phyloP scores from a whole-genome alignment of 2,113 vertebrate species.

The Cichladusa arquata region DNA sequence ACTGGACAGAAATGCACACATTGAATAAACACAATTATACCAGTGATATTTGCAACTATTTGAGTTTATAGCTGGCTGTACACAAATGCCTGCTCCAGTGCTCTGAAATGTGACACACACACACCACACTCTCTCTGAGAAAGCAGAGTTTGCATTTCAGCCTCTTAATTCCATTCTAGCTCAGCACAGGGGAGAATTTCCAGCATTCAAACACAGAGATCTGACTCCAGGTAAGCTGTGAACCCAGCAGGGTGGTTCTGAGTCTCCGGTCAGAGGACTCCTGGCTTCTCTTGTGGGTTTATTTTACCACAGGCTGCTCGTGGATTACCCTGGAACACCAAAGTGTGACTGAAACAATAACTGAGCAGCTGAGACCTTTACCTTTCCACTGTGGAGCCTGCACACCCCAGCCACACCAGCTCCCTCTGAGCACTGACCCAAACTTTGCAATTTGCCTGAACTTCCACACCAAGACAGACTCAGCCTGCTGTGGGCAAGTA shows the following conservation, averaged over 20 bases:
- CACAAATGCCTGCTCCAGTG: neutral
- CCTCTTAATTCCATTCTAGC: neutral
- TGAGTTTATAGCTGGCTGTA: neutral
- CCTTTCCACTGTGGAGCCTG: neutral
- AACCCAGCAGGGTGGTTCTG: neutral
- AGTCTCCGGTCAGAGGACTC: neutral
- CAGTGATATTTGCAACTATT: neutral
- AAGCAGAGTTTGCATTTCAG: neutral
- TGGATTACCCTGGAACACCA: neutral
- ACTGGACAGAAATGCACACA: neutral
- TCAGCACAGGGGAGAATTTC: neutral
- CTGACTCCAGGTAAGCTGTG: neutral
- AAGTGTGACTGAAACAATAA: neutral
- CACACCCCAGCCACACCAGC: neutral
- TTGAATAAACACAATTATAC: neutral
- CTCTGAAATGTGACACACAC: neutral
- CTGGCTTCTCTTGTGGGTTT: neutral
- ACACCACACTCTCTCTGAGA: neutral
- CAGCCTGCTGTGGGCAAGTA: neutral
- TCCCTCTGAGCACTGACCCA: rapidly evolving
- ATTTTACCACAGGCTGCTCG: neutral
- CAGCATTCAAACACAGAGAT: neutral
- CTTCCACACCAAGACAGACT: neutral
- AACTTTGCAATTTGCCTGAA: neutral
- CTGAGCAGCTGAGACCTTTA: neutral